phyloP scores from a whole-genome alignment of 2,888 invertebrate genomes.

The Coremacera marginata region DNA sequence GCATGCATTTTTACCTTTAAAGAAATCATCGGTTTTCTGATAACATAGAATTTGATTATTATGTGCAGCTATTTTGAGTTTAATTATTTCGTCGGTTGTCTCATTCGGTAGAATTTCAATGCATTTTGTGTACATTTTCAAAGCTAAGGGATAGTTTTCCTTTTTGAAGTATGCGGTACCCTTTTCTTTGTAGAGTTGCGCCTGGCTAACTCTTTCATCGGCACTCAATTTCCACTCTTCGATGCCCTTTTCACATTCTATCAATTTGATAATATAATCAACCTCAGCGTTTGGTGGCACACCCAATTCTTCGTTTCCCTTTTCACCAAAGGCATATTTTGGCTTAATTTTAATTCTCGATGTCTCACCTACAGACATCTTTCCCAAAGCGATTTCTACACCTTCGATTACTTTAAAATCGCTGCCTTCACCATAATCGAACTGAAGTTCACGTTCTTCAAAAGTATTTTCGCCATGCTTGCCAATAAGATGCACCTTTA shows the following conservation, averaged over 20 bases:
- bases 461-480: slow-evolving; percentile 57
- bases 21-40: slow-evolving; percentile 76
- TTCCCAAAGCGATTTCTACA: slow-evolving; percentile 83
- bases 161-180: slow-evolving; percentile 91
- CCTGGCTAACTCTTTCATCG: slow-evolving; percentile 83
- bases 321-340: slow-evolving; percentile 83
- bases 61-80: slow-evolving; percentile 78
- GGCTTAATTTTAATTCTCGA: slow-evolving; percentile 81
- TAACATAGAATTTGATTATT: slow-evolving; percentile 87
- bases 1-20: slow-evolving; percentile 79
- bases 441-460: slow-evolving; percentile 86
- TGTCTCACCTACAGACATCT: slow-evolving; percentile 84
- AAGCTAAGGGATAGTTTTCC: slow-evolving; percentile 81
- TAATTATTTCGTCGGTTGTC: slow-evolving; percentile 68
- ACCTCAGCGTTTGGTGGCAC: slow-evolving; percentile 85
- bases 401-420: slow-evolving; percentile 83
- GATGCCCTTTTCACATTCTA: slow-evolving; percentile 86
- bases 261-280: slow-evolving; percentile 85
- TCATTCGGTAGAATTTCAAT: slow-evolving; percentile 57
- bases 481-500: slow-evolving; percentile 72
- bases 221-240: slow-evolving; percentile 87
- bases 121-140: slow-evolving; percentile 89
- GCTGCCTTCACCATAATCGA: slow-evolving; percentile 87
- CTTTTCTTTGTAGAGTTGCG: slow-evolving; percentile 87
- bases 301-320: slow-evolving; percentile 77